phyloP scores from a whole-genome alignment of 2,113 vertebrate genomes.

The Eudorcas thomsonii region DNA sequence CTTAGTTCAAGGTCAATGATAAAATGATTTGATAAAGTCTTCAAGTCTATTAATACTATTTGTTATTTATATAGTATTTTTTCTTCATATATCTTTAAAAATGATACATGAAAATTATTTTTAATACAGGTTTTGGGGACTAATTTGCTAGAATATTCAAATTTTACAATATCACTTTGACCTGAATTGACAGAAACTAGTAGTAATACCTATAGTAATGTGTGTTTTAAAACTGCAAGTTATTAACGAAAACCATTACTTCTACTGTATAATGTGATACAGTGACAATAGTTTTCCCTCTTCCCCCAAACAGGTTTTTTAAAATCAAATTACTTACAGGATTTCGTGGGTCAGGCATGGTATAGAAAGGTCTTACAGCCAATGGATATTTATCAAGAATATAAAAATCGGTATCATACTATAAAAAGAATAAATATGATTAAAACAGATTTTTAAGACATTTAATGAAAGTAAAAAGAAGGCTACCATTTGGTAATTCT shows the following conservation, averaged over 20 bases:
- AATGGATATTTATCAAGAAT: constrained; percentile 98
- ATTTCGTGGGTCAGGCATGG: constrained; percentile 95
- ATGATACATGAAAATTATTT: neutral
- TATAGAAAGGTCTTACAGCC: constrained; percentile 98
- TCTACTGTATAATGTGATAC: neutral
- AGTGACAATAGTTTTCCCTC: neutral
- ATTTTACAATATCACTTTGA: constrained; percentile 7
- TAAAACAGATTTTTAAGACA: constrained; percentile 23
- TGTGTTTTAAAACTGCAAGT: neutral
- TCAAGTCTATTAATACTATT: neutral
- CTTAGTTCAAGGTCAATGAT: constrained; percentile 2
- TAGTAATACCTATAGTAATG: neutral
- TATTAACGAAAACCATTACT: constrained; percentile 40
- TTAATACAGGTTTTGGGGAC: neutral
- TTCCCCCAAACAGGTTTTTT: neutral
- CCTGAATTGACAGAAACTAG: neutral
- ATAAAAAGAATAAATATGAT: constrained; percentile 60
- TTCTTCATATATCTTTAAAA: constrained; percentile 9
- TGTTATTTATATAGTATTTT: neutral
- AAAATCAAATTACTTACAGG: constrained; percentile 84
- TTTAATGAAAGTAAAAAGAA: neutral
- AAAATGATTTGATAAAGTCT: neutral
- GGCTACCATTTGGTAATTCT: neutral
- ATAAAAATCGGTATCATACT: constrained; percentile 99
- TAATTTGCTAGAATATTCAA: constrained; percentile 26